These are phyloP conservation scores for Stylophora pistillata DNA, from an alignment of 64 coral and sea anemone genomes.

Conservation along the genomic window DNA sequence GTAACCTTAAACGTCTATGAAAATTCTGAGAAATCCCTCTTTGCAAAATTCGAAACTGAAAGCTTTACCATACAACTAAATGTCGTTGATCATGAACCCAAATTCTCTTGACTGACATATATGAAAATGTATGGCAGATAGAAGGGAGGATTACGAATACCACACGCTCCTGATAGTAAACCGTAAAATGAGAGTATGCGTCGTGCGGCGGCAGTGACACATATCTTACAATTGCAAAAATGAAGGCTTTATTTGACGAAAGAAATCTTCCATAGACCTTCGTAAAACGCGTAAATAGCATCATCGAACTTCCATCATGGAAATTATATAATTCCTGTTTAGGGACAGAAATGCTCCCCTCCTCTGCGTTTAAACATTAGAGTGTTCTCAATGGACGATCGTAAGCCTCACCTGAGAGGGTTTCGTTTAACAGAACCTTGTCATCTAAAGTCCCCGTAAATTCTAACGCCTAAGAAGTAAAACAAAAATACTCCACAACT, in stretches of 20 bases:
- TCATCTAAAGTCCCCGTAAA: constrained; percentile 7
- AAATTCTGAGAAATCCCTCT: no score
- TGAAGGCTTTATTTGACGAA: no score
- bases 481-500: background rate
- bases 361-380: background rate
- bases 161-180: no score
- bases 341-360: background rate
- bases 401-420: constrained; percentile 7
- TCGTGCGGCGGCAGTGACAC: no score
- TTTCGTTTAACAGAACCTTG: background rate
- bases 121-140: background rate
- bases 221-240: no score
- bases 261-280: no score
- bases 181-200: no score
- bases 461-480: background rate
- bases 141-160: no score
- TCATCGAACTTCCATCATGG: no score
- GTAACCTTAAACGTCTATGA: background rate
- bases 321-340: background rate
- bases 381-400: background rate
- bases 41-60: no score
- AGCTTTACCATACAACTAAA: background rate
- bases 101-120: background rate
- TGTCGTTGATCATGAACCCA: background rate
- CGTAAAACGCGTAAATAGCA: no score